These are phyloP conservation scores for Neoseiulus cucumeris DNA, from an alignment of 1,140 invertebrate species.

Conservation along the genomic window DNA sequence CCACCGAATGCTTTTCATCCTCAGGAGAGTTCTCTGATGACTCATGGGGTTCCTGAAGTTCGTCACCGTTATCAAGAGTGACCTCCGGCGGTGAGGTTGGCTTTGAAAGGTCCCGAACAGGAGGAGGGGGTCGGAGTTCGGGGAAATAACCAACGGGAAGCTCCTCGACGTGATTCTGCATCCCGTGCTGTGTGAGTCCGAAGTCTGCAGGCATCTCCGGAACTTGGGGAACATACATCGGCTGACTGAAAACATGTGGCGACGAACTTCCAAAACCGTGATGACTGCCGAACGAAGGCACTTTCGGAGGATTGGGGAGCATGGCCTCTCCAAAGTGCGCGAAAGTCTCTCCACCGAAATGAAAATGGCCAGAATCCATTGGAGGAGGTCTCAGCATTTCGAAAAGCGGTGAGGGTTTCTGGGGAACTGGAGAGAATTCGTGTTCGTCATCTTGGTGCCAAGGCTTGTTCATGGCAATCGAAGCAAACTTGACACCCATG, in stretches of 20 bases:
- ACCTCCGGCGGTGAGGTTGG: background rate
- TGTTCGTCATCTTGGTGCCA: background rate
- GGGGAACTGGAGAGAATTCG: too few species aligned
- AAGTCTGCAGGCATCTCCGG: background rate
- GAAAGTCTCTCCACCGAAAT: background rate
- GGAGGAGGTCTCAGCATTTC: background rate
- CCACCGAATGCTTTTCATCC: background rate
- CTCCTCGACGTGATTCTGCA: background rate
- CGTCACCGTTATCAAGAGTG: background rate
- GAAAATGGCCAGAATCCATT: background rate
- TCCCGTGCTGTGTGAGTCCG: background rate
- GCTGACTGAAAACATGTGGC: background rate
- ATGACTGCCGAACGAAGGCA: background rate
- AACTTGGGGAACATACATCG: background rate
- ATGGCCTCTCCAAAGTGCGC: background rate
- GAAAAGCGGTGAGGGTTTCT: background rate
- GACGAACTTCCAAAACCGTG: background rate
- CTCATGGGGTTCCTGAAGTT: background rate
- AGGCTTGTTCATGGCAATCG: background rate
- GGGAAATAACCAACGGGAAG: background rate
- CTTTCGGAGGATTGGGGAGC: background rate
- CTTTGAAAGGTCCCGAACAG: background rate
- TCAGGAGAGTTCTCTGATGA: background rate
- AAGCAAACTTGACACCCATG: background rate
- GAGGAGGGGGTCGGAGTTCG: background rate